Evolutionary conservation across 37 sponge, comb jelly and placozoan species (phyloP), one percentile per base, ranked within the genome.

Genomic region (Mnemiopsis leidyi): DNA sequence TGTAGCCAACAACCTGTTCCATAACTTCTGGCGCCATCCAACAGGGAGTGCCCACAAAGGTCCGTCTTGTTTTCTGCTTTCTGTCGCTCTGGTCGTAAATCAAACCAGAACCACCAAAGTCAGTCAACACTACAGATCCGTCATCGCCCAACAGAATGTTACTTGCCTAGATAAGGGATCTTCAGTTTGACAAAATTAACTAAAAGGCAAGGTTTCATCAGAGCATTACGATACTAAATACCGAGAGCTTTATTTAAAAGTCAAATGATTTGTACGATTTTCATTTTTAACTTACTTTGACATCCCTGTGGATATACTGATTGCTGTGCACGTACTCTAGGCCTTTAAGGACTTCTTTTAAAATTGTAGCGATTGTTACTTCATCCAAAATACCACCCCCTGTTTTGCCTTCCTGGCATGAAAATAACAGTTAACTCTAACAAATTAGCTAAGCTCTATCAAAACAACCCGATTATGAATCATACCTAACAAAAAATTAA

Each of bases 31-130:
- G 99, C 0, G 99, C 97, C 99, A 98, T 98, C 99, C 99, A 98
- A 68, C 99, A 98, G 0, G 99, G 99, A 1, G 99, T 98, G 9
- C 99, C 99, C 68, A 98, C 99, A 93, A 98, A 98, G 2, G 99
- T 98, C 7, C 88, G 94, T 26, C 99, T 68, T 2, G 95, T 96
- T 30, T 92, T 95, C 68, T 92, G 93, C 39, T 94, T 95, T 71
- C 93, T 69, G 28, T 93, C 93, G 2, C 95, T 92, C 30, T 93
- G 79, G 38, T 95, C 94, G 37, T 94, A 94, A 31, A 98, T 83
- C 94, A 95, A 95, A 32, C 93, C 95, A 76, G 97, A 97, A 7
- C 97, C 99, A 68, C 99, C 99, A 94, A 98, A 98, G 69, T 98
- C 99, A 94, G 69, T 32, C 29, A 85, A 61, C 13, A 85, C 90